A percentile compares a stretch with the other conserved stretches of the same genome.
phyloP scores from a whole-genome alignment of 2,888 invertebrate species.

The Drosophila pegasa region DNA sequence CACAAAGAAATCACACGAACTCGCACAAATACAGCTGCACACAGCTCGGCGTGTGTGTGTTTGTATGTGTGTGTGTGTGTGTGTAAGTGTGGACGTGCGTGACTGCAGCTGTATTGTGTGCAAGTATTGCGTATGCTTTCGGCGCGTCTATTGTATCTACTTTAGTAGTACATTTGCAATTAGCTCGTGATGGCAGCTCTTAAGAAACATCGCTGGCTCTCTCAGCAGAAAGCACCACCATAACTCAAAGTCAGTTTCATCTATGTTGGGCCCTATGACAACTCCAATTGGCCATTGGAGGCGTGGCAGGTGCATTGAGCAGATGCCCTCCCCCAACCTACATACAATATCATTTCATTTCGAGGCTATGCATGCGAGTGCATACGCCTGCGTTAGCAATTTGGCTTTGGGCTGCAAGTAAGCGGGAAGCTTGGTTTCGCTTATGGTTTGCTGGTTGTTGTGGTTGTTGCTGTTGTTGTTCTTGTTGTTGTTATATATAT shows the following conservation, averaged over 20 bases:
- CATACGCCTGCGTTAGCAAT: slow-evolving; percentile 20
- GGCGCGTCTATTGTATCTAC: slow-evolving; percentile 73
- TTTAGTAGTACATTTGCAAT: slow-evolving; percentile 51
- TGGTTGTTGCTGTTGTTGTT: background rate
- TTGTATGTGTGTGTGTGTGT: background rate
- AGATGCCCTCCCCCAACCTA: slow-evolving; percentile 46
- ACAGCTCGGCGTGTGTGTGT: background rate
- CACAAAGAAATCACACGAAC: slow-evolving; percentile 75
- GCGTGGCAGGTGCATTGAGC: slow-evolving; percentile 28
- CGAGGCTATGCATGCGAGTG: slow-evolving; percentile 23
- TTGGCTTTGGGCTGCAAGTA: slow-evolving; percentile 78
- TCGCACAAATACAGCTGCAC: background rate
- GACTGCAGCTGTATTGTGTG: background rate
- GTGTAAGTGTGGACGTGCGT: no score
- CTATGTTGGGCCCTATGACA: slow-evolving; percentile 76
- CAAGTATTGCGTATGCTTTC: slow-evolving; percentile 61
- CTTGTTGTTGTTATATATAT: background rate
- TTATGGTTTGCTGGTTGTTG: background rate
- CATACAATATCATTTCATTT: slow-evolving; percentile 14
- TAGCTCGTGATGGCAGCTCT: slow-evolving; percentile 49
- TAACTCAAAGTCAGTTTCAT: slow-evolving; percentile 82
- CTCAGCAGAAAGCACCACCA: slow-evolving; percentile 84
- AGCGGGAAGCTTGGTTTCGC: slow-evolving; percentile 41
- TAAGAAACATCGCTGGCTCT: slow-evolving; percentile 67
- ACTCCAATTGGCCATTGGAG: slow-evolving; percentile 26